phyloP scores from a whole-genome alignment of 2,888 invertebrate species.

The Endomychus coccineus region DNA sequence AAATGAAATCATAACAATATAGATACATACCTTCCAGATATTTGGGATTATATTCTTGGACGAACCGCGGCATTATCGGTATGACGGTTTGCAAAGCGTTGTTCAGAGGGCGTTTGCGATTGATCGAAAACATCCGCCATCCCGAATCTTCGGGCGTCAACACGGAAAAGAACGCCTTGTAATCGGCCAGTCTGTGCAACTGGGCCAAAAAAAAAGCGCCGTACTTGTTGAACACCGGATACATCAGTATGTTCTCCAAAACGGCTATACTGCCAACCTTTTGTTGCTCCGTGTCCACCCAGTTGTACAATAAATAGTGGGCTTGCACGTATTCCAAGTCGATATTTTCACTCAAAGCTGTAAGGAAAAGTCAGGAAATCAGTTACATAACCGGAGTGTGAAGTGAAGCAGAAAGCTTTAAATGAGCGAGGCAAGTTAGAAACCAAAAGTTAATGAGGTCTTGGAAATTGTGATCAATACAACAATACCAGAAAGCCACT shows the following conservation, averaged over 20 bases:
- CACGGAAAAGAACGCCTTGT: conserved; percentile 50
- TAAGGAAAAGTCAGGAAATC: conserved; percentile 13
- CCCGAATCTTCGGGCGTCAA: conserved; percentile 45
- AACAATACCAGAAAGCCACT: too few species aligned
- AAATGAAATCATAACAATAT: too few species aligned
- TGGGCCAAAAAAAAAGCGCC: conserved; percentile 55
- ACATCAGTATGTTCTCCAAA: conserved; percentile 46
- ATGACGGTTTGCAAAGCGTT: conserved; percentile 30
- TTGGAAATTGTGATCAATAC: too few species aligned
- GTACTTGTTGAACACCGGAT: conserved; percentile 53
- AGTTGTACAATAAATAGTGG: conserved; percentile 41
- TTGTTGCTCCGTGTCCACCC: conserved; percentile 33
- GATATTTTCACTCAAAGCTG: conserved; percentile 33
- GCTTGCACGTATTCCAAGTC: conserved; percentile 36
- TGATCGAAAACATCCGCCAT: too few species aligned
- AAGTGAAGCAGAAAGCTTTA: too few species aligned
- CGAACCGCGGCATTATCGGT: conserved; percentile 29
- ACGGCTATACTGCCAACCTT: conserved; percentile 38
- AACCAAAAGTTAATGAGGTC: too few species aligned
- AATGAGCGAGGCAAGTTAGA: too few species aligned
- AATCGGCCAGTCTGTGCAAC: conserved; percentile 49
- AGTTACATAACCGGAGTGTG: too few species aligned
- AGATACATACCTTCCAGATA: conserved; percentile 18
- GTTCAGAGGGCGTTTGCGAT: conserved; percentile 22
- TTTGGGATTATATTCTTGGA: conserved; percentile 26